Evolutionary conservation across 92 coral and sea anemone genomes (phyloP), one percentile per base, ranked within the genome.

Genomic region (Ricordea florida): DNA sequence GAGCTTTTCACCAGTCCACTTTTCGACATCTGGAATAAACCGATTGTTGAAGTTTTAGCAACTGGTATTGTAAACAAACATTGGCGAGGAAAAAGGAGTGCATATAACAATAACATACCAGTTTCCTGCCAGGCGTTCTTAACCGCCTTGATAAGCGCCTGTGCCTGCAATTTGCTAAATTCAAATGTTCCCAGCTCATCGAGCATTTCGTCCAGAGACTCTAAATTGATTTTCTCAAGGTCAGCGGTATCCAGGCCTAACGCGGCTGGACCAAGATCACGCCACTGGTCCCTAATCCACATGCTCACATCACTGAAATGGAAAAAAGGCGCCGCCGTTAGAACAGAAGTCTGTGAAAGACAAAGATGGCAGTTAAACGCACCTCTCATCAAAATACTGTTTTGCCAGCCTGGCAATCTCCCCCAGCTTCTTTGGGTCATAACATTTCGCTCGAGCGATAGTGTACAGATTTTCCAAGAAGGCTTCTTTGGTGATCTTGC

Each of bases 181-280:
- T 72, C 78, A 25, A 86, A 74, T 10, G 82, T 72, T 0, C 93
- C 94, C 50, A 96, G 66, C 20, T 96, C 97, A 38, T 85, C 90
- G 57, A 88, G 26, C 35, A 96, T 70, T 72, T 96, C 97, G 17
- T 92, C 91, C 10, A 96, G 72, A 1, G 96, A 83, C 31, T 89
- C 88, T 48, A 80, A 62, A 64, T 83, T 92, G 46, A 96, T 96
- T n/a, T 81, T 85, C 15, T 91, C 85, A 56, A 96, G 88, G 63
- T 96, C 97, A 78, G 93, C 80, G 13, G 93, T 74, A 41, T 71
- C 80, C 62, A 92, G 88, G 8, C 92, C 93, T 46, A 85, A 64
- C 57, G 93, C 57, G 25, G 97, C 99, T 8, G 98, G 98, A 10
- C 98, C 98, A 52, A 94, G 90, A 58, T 91, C 89, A 33, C 93